phyloP scores from a whole-genome alignment of 2,797 vertebrate species.

The Xenentodon cancila region DNA sequence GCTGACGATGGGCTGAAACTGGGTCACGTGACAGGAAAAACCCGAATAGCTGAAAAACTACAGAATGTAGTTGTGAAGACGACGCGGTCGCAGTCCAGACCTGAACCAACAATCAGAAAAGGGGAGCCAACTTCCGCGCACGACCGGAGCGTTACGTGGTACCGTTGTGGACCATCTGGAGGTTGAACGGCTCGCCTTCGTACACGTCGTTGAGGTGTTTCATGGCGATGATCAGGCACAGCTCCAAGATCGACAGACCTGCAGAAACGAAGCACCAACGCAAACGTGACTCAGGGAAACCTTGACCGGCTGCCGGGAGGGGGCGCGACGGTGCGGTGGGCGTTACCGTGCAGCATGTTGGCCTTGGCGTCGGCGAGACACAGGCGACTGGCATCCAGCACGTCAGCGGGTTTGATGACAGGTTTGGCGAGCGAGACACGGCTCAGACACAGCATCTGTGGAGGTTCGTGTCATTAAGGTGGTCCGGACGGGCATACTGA shows the following conservation, averaged over 20 bases:
- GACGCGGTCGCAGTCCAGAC: too few species aligned
- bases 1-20: too few species aligned
- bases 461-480: not conserved
- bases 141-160: too few species aligned
- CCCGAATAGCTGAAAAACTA: too few species aligned
- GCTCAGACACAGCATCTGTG: slow-evolving; percentile 86
- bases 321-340: too few species aligned
- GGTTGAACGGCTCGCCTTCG: slow-evolving; percentile 95
- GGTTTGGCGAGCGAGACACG: slow-evolving; percentile 81
- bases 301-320: too few species aligned
- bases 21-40: too few species aligned
- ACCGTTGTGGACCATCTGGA: slow-evolving; percentile 99
- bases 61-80: too few species aligned
- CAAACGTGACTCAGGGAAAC: not conserved
- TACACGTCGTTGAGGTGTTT: slow-evolving; percentile 96
- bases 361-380: slow-evolving; percentile 86
- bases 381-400: slow-evolving; percentile 87
- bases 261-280: not conserved
- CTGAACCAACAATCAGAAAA: too few species aligned
- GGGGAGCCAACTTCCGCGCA: too few species aligned
- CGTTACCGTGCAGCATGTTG: slow-evolving; percentile 93
- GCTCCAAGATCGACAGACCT: slow-evolving; percentile 95
- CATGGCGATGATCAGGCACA: slow-evolving; percentile 97
- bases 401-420: slow-evolving; percentile 77
- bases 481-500: too few species aligned